A percentile compares a stretch with the other conserved stretches of the same genome.
Evolutionary conservation across 2,797 vertebrate species (phyloP).

Genomic region (Poeciliopsis presidionis): DNA sequence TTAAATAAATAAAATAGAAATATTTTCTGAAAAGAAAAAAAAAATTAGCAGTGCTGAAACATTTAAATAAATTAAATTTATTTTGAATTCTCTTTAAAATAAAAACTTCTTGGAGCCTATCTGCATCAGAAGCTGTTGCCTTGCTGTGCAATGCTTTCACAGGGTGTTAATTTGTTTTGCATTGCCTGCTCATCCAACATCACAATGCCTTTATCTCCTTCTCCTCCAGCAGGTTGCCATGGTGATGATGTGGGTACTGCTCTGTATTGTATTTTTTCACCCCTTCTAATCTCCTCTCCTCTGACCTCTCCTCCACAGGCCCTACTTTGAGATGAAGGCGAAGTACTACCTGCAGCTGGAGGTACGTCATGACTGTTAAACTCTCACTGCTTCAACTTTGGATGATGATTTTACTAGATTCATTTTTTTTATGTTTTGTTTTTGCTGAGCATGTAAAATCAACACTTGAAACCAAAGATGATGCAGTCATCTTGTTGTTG

Average conservation of each 20-base stretch:
- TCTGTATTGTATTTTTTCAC: conserved; percentile 48
- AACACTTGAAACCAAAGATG: neutral
- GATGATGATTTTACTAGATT: neutral
- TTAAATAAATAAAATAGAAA: neutral
- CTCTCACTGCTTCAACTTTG: conserved; percentile 3
- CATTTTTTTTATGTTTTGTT: neutral
- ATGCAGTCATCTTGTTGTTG: neutral
- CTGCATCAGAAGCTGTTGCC: conserved; percentile 7
- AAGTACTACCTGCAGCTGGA: conserved; percentile 97
- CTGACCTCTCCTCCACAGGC: conserved; percentile 77
- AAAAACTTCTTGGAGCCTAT: neutral
- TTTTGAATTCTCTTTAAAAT: neutral
- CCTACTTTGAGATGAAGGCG: conserved; percentile 97
- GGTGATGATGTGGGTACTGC: conserved; percentile 50
- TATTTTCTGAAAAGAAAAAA: neutral
- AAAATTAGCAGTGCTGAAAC: too few relatives aligned
- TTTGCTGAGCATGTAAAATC: neutral
- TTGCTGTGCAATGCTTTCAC: conserved; percentile 36
- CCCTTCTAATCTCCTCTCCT: conserved; percentile 41
- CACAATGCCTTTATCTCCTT: conserved; percentile 37
- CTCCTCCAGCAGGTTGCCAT: conserved; percentile 64
- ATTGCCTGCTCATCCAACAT: conserved; percentile 39
- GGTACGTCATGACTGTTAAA: conserved; percentile 75
- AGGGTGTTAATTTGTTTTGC: conserved; percentile 48
- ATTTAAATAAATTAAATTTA: too few relatives aligned